Base-by-base conservation (phyloP, 1,140 invertebrate genomes). In the Zeugodacus cucurbitae region DNA sequence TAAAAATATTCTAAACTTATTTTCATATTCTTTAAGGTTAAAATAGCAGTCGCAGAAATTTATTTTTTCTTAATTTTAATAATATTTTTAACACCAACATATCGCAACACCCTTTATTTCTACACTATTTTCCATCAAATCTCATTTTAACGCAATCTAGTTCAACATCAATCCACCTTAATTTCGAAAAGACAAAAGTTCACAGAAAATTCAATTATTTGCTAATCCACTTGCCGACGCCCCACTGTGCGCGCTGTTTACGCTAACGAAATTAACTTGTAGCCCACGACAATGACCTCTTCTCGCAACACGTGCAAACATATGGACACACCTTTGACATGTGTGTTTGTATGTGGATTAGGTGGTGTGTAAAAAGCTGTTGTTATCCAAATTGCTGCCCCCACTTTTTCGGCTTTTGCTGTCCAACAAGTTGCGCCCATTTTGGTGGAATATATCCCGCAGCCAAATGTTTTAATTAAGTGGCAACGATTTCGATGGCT, bases 401-500 rank as follows among this genome's bases (percentile, higher is more conserved):
- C 67, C 20, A 41, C 17, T 74, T 8, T 20, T 37, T 37, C 11
- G 14, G 4, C 8, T n/a, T 41, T 41, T 74, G 34, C 20, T 74
- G 67, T 74, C 67, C 34, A 37, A 41, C 20, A 20, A 14, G 29
- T 34, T 34, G 64, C 29, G 34, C 67, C 32, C 67, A 22, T 74
- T 74, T 74, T 41, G 22, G 34, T 6, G 48, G 32, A 74, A 82
- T 82, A 14, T 82, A 54, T 48, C 74, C 41, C 74, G 74, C 44
- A 48, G 74, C 20, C 74, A 82, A 48, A 82, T 41, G n/a, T 48
- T 82, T 82, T 48, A 82, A 82, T 82, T 82, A 82, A 82, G n/a
- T 82, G 44, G 74, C 74, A 48, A 82, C 37, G 48, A n/a, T 29
- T 29, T 48, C 74, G 41, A 29, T 82, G 8, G 26, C 41, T 82